Percentiles rank a stretch among this genome's conserved stretches.
These are phyloP conservation scores for Heliconius aoede DNA, from an alignment of 2,888 invertebrate species.

Conservation along the genomic window DNA sequence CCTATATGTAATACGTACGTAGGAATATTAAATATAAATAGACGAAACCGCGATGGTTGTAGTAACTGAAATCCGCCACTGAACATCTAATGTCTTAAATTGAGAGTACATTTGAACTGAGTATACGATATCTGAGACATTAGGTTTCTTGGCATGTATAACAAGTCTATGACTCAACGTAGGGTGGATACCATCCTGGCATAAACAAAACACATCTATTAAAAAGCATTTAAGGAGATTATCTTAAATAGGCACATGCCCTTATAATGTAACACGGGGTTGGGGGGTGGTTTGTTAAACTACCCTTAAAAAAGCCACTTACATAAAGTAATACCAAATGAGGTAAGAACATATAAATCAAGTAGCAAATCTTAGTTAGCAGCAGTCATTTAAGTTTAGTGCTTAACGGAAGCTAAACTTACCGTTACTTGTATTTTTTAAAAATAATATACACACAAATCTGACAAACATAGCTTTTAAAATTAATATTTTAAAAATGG, in stretches of 20 bases:
- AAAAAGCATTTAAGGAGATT: conserved; percentile 11
- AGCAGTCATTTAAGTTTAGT: conserved; percentile 62
- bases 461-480: background rate
- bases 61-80: no score
- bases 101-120: no score
- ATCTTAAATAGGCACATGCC: conserved; percentile 6
- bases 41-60: no score
- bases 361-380: conserved; percentile 53
- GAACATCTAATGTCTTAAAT: no score
- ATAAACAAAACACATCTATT: conserved; percentile 10
- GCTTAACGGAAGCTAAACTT: conserved; percentile 54
- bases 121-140: no score
- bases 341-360: conserved; percentile 29
- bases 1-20: no score
- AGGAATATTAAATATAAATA: no score
- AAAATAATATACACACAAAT: background rate
- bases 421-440: conserved; percentile 37
- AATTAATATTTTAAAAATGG: no score
- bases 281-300: background rate
- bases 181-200: background rate
- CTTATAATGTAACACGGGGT: background rate
- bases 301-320: conserved; percentile 23
- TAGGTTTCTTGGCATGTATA: background rate
- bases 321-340: conserved; percentile 9
- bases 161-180: no score